Conservation (phyloP, 2,888 invertebrate species). For the Entomobrya multifasciata region DNA sequence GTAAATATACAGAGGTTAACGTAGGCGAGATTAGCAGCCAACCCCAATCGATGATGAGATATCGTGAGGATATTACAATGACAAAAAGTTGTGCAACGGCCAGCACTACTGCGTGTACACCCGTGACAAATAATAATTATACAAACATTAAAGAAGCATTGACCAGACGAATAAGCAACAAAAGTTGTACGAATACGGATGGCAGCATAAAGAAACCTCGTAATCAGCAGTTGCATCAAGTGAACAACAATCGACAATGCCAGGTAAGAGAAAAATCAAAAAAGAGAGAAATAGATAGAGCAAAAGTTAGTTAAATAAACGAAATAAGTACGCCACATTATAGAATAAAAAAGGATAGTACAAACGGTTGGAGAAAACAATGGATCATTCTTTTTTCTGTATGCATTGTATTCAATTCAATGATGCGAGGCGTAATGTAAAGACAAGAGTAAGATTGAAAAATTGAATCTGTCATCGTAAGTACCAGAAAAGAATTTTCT, state of each 20-base stretch:
- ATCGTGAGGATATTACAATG: constrained; percentile 30
- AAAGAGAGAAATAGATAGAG: not conserved
- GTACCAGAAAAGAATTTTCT: constrained; percentile 57
- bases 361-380: constrained; percentile 59
- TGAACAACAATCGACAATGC: constrained; percentile 27
- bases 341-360: constrained; percentile 21
- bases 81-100: constrained; percentile 49
- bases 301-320: constrained; percentile 59
- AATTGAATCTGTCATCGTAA: constrained; percentile 73
- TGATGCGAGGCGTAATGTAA: not conserved
- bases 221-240: not conserved
- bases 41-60: constrained; percentile 35
- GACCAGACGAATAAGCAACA: constrained; percentile 69
- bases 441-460: constrained; percentile 59
- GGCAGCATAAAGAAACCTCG: constrained; percentile 26
- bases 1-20: constrained; percentile 31
- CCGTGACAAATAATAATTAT: constrained; percentile 74
- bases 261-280: constrained; percentile 62
- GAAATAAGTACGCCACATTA: constrained; percentile 16
- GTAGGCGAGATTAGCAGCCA: not conserved
- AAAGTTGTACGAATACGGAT: constrained; percentile 59
- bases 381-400: constrained; percentile 43
- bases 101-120: not conserved
- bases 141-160: constrained; percentile 77
- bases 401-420: constrained; percentile 48